A percentile compares a stretch with the other conserved stretches of the same genome.
These are phyloP conservation scores for Zenarchopterus dispar DNA, from an alignment of 2,797 vertebrate genomes.

Conservation along the genomic window DNA sequence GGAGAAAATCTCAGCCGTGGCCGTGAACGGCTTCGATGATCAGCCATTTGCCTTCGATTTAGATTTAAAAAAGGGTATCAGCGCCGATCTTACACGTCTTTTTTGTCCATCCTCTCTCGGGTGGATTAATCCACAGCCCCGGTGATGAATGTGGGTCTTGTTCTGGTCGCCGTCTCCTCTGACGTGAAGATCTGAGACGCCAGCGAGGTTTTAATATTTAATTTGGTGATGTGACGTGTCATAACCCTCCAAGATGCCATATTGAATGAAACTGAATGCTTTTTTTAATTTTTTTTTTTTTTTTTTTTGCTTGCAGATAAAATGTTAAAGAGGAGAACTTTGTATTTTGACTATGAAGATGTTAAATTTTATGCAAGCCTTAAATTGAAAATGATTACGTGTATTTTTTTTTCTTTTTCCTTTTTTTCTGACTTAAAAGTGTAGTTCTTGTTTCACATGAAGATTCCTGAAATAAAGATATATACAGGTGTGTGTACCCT, in stretches of 20 bases:
- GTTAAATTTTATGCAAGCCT: conserved; percentile 63
- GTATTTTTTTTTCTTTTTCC: conserved; percentile 33
- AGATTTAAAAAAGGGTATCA: conserved; percentile 4
- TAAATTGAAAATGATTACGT: conserved; percentile 65
- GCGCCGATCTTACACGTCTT: conserved; percentile 6
- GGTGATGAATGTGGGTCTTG: background rate
- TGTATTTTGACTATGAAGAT: conserved; percentile 57
- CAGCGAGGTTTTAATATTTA: conserved; percentile 52
- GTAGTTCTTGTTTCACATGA: conserved; percentile 44
- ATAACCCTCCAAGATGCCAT: conserved; percentile 54
- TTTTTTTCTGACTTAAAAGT: conserved; percentile 43
- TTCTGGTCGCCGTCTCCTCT: conserved; percentile 29
- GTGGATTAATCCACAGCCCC: background rate
- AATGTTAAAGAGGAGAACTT: conserved; percentile 45
- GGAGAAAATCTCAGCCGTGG: conserved; percentile 20
- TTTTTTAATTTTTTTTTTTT: conserved; percentile 1
- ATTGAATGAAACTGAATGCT: conserved; percentile 38
- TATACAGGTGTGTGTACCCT: background rate
- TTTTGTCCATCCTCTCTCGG: conserved; percentile 2
- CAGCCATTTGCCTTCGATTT: conserved; percentile 4
- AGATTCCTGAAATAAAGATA: conserved; percentile 39
- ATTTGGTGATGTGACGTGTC: conserved; percentile 40
- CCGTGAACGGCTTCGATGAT: conserved; percentile 34
- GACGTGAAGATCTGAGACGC: conserved; percentile 37
- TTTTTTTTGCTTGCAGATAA: conserved; percentile 37